Percentiles rank a stretch among this genome's conserved stretches.
Evolutionary conservation across 2,113 vertebrate genomes (phyloP).

Genomic region (Amblyornis subalaris): DNA sequence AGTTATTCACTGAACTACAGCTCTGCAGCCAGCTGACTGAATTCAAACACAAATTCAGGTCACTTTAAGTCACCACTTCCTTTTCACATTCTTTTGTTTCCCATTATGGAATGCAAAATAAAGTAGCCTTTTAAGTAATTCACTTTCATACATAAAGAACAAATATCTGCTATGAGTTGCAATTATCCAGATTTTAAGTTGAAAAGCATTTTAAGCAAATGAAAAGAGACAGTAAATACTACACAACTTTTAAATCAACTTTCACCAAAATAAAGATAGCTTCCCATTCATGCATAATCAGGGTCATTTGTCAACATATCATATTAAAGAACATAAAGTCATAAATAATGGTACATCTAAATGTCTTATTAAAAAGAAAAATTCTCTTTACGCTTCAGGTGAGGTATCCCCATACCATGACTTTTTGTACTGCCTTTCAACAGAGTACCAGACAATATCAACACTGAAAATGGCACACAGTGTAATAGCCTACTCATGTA

Average conservation of each 20-base stretch:
- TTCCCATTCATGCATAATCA: background rate
- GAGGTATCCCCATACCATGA: background rate
- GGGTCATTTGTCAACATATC: background rate
- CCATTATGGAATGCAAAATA: background rate
- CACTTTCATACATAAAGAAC: background rate
- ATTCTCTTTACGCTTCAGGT: background rate
- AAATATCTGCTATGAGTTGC: background rate
- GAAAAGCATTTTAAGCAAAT: background rate
- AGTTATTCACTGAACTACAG: background rate
- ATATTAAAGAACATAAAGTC: background rate
- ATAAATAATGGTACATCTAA: background rate
- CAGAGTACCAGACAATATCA: background rate
- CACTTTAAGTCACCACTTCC: background rate
- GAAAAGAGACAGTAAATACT: background rate
- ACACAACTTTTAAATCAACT: background rate
- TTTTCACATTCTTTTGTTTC: background rate
- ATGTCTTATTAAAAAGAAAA: background rate
- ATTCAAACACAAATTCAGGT: background rate
- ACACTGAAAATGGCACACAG: background rate
- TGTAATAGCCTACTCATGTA: background rate
- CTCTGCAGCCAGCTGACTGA: background rate
- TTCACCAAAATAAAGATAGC: background rate
- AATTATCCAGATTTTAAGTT: background rate
- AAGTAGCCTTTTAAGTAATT: background rate
- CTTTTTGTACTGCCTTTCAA: background rate